phyloP scores from a whole-genome alignment of 2,888 invertebrate genomes.

The Drosophila melanocephala region DNA sequence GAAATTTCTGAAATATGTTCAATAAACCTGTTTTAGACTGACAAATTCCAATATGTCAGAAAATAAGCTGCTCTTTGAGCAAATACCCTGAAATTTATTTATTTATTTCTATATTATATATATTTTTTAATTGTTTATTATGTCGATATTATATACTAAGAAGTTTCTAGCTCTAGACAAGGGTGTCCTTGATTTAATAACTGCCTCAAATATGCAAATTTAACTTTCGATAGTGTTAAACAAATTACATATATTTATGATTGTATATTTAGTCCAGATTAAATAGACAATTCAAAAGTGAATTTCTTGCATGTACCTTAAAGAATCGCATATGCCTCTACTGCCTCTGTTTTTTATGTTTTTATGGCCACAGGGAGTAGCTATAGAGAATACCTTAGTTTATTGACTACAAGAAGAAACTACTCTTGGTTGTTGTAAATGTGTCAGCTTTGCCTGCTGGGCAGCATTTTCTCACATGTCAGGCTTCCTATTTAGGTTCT shows the following conservation, averaged over 20 bases:
- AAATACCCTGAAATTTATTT: not conserved
- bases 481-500: conserved; percentile 39
- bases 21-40: not conserved
- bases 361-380: conserved; percentile 13
- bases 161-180: not conserved
- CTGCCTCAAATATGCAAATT: not conserved
- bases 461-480: conserved; percentile 44
- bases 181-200: not conserved
- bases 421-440: conserved; percentile 30
- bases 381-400: conserved; percentile 30
- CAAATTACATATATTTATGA: not conserved
- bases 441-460: conserved; percentile 35
- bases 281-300: no score
- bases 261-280: not conserved
- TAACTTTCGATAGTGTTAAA: not conserved
- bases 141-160: not conserved
- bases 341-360: not conserved
- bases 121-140: not conserved
- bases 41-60: not conserved
- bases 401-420: conserved; percentile 42
- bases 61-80: not conserved
- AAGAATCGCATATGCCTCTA: not conserved
- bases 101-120: not conserved
- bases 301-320: not conserved
- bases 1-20: not conserved